Percentiles rank a stretch among this genome's conserved stretches.
Conservation (phyloP, 2,888 invertebrate species). For the Drosophila histrio region DNA sequence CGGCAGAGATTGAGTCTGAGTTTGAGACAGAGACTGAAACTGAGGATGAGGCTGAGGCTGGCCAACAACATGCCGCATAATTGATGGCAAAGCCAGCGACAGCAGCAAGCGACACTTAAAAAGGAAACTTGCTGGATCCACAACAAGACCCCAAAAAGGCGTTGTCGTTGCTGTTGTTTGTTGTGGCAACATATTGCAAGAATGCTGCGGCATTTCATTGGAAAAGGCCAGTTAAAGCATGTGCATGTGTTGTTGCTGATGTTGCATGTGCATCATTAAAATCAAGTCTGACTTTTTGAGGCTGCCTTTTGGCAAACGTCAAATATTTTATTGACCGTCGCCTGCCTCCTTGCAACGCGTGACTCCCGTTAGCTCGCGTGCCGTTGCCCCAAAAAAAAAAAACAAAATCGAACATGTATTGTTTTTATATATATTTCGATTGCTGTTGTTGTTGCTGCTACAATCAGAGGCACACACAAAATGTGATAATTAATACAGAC, state of each 20-base stretch:
- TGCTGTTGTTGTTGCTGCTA: constrained; percentile 19
- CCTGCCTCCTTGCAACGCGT: background rate
- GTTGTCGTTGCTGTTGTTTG: constrained; percentile 56
- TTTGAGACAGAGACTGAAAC: constrained; percentile 17
- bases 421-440: constrained; percentile 16
- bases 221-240: constrained; percentile 56
- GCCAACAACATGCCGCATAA: constrained; percentile 77
- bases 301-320: constrained; percentile 54
- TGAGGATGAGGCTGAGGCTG: constrained; percentile 37
- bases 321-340: constrained; percentile 21
- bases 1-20: constrained; percentile 19
- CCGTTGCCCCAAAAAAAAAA: constrained; percentile 55
- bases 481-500: constrained; percentile 75
- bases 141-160: constrained; percentile 72
- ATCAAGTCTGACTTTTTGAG: constrained; percentile 54
- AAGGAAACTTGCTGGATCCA: constrained; percentile 75
- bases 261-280: constrained; percentile 75
- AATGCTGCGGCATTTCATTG: constrained; percentile 68
- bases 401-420: constrained; percentile 59
- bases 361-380: constrained; percentile 76
- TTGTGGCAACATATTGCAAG: constrained; percentile 61
- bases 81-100: constrained; percentile 70
- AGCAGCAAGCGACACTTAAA: constrained; percentile 66
- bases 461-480: constrained; percentile 58
- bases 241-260: constrained; percentile 37